phyloP scores from a whole-genome alignment of 2,797 vertebrate species.

The Brachyalestes nurse region DNA sequence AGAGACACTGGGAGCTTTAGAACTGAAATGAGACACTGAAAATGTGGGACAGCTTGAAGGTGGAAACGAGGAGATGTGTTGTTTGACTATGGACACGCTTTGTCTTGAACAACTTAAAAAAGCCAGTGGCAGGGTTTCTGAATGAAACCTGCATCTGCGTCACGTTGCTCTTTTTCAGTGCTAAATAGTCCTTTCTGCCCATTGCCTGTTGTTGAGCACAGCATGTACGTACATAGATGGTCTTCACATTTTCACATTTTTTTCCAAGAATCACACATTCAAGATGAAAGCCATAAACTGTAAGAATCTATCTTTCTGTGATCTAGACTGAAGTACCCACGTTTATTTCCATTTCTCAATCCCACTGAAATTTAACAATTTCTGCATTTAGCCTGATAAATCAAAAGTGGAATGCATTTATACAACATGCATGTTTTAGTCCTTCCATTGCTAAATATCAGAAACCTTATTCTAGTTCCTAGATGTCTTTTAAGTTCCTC shows the following conservation, averaged over 20 bases:
- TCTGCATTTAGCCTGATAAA: too few relatives aligned
- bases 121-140: slow-evolving; percentile 10
- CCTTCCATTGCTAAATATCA: neutral
- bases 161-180: neutral
- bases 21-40: slow-evolving; percentile 59
- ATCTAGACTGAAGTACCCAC: too few relatives aligned
- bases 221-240: neutral
- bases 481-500: neutral
- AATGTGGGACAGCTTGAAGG: slow-evolving; percentile 66
- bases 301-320: too few relatives aligned
- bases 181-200: neutral
- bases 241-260: neutral
- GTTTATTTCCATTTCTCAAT: too few relatives aligned
- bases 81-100: slow-evolving; percentile 22
- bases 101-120: slow-evolving; percentile 24
- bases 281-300: too few relatives aligned
- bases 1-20: slow-evolving; percentile 64
- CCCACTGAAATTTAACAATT: too few relatives aligned
- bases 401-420: too few relatives aligned
- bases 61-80: slow-evolving; percentile 40
- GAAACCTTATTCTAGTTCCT: neutral
- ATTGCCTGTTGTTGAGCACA: neutral
- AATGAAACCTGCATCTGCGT: slow-evolving; percentile 4
- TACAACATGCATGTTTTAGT: too few relatives aligned
- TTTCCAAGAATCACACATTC: too few relatives aligned